Percentiles rank a stretch among this genome's conserved stretches.
Conservation (phyloP, 2,797 vertebrate species). For the Holocentrus rufus region DNA sequence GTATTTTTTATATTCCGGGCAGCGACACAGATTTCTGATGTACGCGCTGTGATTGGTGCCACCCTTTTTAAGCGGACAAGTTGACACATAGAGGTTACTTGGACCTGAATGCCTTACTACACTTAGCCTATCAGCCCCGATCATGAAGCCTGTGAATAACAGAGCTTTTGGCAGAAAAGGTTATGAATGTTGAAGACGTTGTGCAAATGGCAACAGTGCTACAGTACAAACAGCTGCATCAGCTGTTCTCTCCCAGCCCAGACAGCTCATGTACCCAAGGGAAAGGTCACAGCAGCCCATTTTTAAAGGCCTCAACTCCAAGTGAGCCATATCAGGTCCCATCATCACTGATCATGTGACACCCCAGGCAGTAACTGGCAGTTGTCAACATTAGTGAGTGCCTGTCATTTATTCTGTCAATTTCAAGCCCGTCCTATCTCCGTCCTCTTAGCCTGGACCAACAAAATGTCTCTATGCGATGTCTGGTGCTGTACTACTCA, state of each 20-base stretch:
- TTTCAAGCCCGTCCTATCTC: conserved; percentile 49
- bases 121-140: conserved; percentile 55
- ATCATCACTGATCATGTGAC: conserved; percentile 78
- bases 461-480: conserved; percentile 40
- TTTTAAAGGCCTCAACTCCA: conserved; percentile 68
- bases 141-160: conserved; percentile 63
- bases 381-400: conserved; percentile 76
- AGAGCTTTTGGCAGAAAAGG: conserved; percentile 76
- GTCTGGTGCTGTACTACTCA: conserved; percentile 17
- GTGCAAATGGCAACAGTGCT: conserved; percentile 70
- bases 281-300: conserved; percentile 76
- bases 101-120: conserved; percentile 41
- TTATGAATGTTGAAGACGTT: conserved; percentile 67
- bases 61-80: conserved; percentile 23
- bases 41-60: conserved; percentile 17
- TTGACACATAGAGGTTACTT: conserved; percentile 54
- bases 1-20: conserved; percentile 32
- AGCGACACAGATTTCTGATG: conserved; percentile 34
- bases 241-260: conserved; percentile 67
- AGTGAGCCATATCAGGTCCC: conserved; percentile 72
- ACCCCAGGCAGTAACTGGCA: conserved; percentile 70
- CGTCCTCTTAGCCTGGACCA: conserved; percentile 55
- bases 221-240: conserved; percentile 73
- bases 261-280: conserved; percentile 71
- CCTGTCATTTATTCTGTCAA: conserved; percentile 74